Percentiles rank a stretch among this genome's conserved stretches.
phyloP scores from a whole-genome alignment of 1,140 invertebrate genomes.

The Bombus soroeensis region DNA sequence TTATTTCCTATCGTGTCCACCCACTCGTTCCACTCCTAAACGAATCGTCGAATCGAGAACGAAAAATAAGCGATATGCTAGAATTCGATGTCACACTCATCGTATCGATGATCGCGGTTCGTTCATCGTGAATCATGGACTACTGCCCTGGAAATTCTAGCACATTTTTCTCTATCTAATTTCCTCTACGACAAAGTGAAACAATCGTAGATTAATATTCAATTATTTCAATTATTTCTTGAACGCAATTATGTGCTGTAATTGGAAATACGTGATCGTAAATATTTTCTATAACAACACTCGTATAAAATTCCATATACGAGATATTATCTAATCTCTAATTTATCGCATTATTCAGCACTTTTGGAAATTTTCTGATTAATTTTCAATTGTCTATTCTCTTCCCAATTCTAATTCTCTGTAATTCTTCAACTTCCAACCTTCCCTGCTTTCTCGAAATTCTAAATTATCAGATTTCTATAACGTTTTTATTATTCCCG shows the following conservation, averaged over 20 bases:
- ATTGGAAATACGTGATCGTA: too few species aligned
- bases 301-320: too few species aligned
- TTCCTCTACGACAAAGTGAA: background rate
- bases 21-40: constrained; percentile 34
- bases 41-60: constrained; percentile 33
- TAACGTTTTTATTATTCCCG: too few species aligned
- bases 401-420: background rate
- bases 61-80: constrained; percentile 40
- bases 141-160: background rate
- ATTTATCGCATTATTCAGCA: too few species aligned
- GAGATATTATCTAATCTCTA: too few species aligned
- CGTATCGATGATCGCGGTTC: background rate
- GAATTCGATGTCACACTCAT: constrained; percentile 13
- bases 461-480: too few species aligned
- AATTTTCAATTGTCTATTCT: background rate
- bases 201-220: background rate
- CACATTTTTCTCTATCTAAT: background rate
- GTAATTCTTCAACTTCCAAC: background rate
- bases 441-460: too few species aligned
- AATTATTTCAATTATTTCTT: background rate
- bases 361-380: background rate
- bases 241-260: too few species aligned
- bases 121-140: background rate
- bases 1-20: constrained; percentile 52
- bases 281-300: too few species aligned